These are phyloP conservation scores for Gobionotothen gibberifrons DNA, from an alignment of 2,797 vertebrate genomes.

Conservation along the genomic window DNA sequence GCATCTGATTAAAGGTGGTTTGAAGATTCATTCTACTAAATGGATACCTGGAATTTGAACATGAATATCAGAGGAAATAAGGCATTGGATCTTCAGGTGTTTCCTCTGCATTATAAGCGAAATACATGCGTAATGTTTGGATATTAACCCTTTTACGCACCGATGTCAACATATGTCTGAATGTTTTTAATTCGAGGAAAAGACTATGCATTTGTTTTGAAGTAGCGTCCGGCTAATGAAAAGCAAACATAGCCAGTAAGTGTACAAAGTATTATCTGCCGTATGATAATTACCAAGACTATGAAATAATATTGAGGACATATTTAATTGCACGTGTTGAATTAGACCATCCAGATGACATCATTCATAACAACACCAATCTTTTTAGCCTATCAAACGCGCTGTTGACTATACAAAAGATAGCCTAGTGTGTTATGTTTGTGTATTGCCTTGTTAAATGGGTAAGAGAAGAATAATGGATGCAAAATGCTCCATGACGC, in stretches of 20 bases:
- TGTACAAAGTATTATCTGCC: conserved; percentile 18
- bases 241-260: background rate
- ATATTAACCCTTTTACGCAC: conserved; percentile 32
- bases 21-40: background rate
- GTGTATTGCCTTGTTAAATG: conserved; percentile 55
- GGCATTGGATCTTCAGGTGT: background rate
- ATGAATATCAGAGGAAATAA: background rate
- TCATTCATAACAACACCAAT: conserved; percentile 49
- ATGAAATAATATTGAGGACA: conserved; percentile 19
- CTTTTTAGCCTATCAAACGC: conserved; percentile 61
- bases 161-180: background rate
- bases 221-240: background rate
- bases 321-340: conserved; percentile 37
- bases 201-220: conserved; percentile 14
- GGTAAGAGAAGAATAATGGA: conserved; percentile 36
- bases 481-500: conserved; percentile 42
- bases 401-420: conserved; percentile 52
- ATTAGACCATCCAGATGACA: conserved; percentile 39
- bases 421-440: conserved; percentile 46
- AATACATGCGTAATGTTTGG: background rate
- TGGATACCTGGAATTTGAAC: background rate
- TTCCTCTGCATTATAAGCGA: background rate
- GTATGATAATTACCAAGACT: conserved; percentile 16
- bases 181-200: conserved; percentile 17
- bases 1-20: conserved; percentile 30